Evolutionary conservation across 2,113 vertebrate genomes (phyloP), one percentile per base, ranked within the genome.

Genomic region (Microcebus murinus): DNA sequence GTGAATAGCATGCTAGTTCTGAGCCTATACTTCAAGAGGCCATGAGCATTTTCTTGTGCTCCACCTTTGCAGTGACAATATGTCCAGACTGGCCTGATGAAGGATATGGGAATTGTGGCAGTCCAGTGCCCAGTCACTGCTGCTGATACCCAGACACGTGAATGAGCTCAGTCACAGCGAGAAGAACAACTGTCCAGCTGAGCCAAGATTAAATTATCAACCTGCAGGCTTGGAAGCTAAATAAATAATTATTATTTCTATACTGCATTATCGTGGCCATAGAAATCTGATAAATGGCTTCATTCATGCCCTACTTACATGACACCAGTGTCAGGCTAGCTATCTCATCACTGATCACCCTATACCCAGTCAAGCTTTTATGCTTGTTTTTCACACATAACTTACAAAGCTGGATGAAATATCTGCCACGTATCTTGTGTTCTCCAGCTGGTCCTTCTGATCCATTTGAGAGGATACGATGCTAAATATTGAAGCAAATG

Each of bases 401-500:
- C 67, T 95, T 87, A 83, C 0, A 91, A 74, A 52, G 70, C 34
- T 87, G 17, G 29, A 70, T 91, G 86, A 94, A 79, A 88, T 90
- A 87, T 83, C 86, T 94, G 39, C 84, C 83, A 96, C 91, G 48
- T 73, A 36, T 61, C 29, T 65, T 83, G 61, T 87, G 84, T 96
- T 92, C 65, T 95, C 65, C 73, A 96, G 74, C 92, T 96, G 65
- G 80, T 91, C 36, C 70, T 96, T 97, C 77, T 91, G 76, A 45
- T 87, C 65, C 84, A 90, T 94, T 96, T 85, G 91, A 96, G 87
- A 96, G 91, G 97, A 97, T 90, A 55, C 81, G 52, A 84, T 89
- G 15, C 74, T 98, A 96, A 98, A 95, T 95, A 81, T 84, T 96
- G 91, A 96, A 90, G 90, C 91, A 94, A 97, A 82, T 76, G 50